These are phyloP conservation scores for Poliocrania exsul DNA, from an alignment of 2,797 vertebrate species.

Conservation along the genomic window DNA sequence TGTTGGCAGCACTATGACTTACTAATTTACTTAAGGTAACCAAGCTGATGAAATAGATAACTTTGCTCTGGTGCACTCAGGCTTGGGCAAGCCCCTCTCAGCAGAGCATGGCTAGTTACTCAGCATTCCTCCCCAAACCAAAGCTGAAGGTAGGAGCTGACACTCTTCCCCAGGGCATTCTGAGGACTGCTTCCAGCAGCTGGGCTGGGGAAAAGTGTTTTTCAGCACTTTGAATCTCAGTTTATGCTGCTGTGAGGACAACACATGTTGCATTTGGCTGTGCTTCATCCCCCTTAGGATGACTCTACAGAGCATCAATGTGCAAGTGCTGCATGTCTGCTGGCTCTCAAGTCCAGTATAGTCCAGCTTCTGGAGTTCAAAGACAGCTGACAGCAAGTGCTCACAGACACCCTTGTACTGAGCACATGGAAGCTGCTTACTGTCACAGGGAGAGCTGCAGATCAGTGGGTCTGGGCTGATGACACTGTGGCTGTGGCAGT, in stretches of 20 bases:
- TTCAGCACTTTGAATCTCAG: fast-evolving
- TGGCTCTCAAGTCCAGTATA: background rate
- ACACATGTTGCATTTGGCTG: fast-evolving
- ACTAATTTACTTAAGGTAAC: background rate
- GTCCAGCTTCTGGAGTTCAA: background rate
- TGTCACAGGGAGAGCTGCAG: background rate
- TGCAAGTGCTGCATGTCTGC: background rate
- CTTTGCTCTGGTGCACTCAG: background rate
- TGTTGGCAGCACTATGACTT: background rate
- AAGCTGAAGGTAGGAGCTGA: background rate
- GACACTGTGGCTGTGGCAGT: background rate
- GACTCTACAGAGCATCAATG: background rate
- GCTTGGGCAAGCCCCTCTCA: background rate
- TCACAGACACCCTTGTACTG: background rate
- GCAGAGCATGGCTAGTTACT: fast-evolving
- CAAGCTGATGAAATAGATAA: background rate
- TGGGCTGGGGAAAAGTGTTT: background rate
- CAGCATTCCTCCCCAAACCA: background rate
- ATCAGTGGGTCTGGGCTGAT: background rate
- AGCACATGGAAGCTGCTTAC: fast-evolving
- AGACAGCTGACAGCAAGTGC: background rate
- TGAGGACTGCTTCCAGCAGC: background rate
- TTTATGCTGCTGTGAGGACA: background rate
- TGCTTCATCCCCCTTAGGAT: background rate
- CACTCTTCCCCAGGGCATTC: background rate